Base-by-base conservation (phyloP, 2,113 vertebrate genomes). In the Corydoras maculifer region DNA sequence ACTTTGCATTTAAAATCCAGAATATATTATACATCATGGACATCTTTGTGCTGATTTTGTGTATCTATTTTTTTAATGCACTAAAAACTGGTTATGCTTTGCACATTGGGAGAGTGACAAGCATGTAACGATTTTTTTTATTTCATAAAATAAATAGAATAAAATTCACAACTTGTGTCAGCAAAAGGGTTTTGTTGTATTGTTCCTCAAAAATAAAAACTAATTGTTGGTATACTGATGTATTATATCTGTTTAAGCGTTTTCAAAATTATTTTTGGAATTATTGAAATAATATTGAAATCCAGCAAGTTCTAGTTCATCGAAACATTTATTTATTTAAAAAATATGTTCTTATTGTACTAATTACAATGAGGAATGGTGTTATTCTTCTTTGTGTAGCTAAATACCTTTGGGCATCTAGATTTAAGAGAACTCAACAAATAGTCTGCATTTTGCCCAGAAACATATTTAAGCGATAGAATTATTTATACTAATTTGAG, bases 51-150 rank as follows among this genome's bases (percentile, higher is more conserved):
- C 7, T 30, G 10, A 15, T 55, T 54, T 66, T 61, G 57, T 65
- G 14, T 63, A 48, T 69, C 29, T 2, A 8, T 10, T 31, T 71
- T 65, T 3, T n/a, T 61, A 32, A 63, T 64, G 62, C 25, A 69
- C 25, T 59, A 12, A 69, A 11, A 43, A 9, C 25, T 48, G 14
- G 50, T 25, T 13, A 9, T 2, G 11, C 30, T 61, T 30, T 73
- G 64, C 58, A 67, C 49, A 66, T 18, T 61, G 64, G 30, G 66
- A 11, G 49, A 53, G 68, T 74, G 68, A 62, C 63, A 67, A 69
- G 76, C 76, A 78, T 75, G 76, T 73, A 49, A 75, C 59, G 14
- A 55, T 43, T 74, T 58, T n/a, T 55, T 65, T 65, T 63, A 12
- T 53, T 70, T 65, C 55, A 63, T 70, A 71, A 68, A 31, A 18